Evolutionary conservation across 2,888 invertebrate species (phyloP), one percentile per base, ranked within the genome.

Genomic region (Anodontia alba): DNA sequence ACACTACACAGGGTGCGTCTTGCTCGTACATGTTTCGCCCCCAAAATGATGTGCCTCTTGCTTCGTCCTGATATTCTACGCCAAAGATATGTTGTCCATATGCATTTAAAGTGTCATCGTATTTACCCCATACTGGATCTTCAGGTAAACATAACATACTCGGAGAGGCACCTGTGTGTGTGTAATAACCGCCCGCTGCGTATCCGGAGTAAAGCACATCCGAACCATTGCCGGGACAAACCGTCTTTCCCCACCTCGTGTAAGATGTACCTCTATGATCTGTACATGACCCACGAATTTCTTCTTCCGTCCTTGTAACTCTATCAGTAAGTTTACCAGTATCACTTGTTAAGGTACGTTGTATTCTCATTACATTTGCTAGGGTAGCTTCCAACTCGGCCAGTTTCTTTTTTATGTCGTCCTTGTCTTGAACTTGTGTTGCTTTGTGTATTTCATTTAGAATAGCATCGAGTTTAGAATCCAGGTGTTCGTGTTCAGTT

Each of bases 1-100:
- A 81, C 12, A 78, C 67, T 5, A 74, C 74, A 33, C 81, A 81
- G 2, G 74, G 78, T 5, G 78, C 23, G 33, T 81, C 78, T n/a
- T 74, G 70, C 23, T 78, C 66, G 31, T 57, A 0, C 20, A 38
- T n/a, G 29, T 49, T 49, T 20, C 74, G 33, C 8, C 73, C 77
- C 33, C 73, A 77, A 15, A 81, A 29, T 5, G 31, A 17, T 0
- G 29, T 36, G 10, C 73, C 72, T 15, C 75, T 73, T 7, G 10
- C 36, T 5, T 12, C 15, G 5, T 29, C 33, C 7, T 66, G 36
- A 36, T 67, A 67, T 26, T 67, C 67, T 12, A 36, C 67, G 7
- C 67, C 67, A 42, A 12, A 67, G n/a, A 67, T 20, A n/a, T 17
- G 5, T 20, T 8, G 8, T 42, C 71, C 17, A n/a, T n/a, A n/a